Percentiles rank a stretch among this genome's conserved stretches.
phyloP scores from a whole-genome alignment of 2,888 invertebrate genomes.

The Spatulosminthurus flaviceps region DNA sequence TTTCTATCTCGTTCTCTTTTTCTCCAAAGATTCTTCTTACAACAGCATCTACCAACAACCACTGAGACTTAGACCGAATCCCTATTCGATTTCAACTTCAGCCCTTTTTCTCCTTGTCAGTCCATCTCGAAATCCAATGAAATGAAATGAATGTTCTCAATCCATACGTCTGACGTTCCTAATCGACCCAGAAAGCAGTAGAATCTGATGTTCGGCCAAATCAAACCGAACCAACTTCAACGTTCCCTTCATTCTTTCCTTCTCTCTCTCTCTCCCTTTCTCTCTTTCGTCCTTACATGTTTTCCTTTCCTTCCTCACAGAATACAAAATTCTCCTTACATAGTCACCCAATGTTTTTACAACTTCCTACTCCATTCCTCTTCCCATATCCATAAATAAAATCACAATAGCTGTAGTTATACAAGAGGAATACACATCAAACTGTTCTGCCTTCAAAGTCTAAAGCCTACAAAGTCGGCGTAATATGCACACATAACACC shows the following conservation, averaged over 20 bases:
- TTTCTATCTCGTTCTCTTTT: constrained; percentile 19
- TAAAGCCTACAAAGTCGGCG: no score
- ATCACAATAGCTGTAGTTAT: not conserved
- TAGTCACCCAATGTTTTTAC: constrained; percentile 14
- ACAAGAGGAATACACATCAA: no score
- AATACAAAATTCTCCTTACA: not conserved
- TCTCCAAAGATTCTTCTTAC: constrained; percentile 15
- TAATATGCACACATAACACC: no score
- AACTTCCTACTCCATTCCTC: not conserved
- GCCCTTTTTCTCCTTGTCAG: constrained; percentile 43
- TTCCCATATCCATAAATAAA: constrained; percentile 11
- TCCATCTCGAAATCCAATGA: constrained; percentile 45
- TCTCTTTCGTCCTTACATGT: not conserved
- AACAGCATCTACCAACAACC: constrained; percentile 23
- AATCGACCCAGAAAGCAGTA: constrained; percentile 41
- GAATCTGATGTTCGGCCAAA: constrained; percentile 34
- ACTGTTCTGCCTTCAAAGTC: no score
- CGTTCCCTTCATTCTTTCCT: constrained; percentile 29
- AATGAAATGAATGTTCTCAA: constrained; percentile 46
- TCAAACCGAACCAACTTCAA: constrained; percentile 33
- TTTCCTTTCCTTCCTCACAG: not conserved
- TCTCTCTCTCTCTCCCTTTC: constrained; percentile 3
- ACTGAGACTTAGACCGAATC: constrained; percentile 38
- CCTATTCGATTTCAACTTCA: constrained; percentile 44
- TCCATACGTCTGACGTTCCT: constrained; percentile 37